These are phyloP conservation scores for Orthonevra nobilis DNA, from an alignment of 2,888 invertebrate species.

Conservation along the genomic window DNA sequence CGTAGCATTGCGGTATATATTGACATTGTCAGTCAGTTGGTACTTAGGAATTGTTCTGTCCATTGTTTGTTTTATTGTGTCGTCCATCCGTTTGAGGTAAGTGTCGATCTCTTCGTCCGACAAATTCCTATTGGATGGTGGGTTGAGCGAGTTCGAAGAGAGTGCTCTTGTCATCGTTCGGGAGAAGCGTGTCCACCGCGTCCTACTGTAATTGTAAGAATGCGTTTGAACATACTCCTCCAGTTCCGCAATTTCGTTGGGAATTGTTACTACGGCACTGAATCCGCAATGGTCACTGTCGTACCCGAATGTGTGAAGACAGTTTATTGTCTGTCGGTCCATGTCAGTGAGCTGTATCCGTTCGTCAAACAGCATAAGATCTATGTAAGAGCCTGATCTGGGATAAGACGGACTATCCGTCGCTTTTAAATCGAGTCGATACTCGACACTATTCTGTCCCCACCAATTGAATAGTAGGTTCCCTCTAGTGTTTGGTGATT, in stretches of 20 bases:
- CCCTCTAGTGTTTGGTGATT: neutral
- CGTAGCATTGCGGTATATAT: neutral
- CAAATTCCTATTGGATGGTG: too few relatives aligned
- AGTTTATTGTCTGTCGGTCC: neutral
- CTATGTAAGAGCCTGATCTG: conserved; percentile 7
- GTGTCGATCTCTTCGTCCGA: neutral
- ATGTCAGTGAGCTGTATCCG: neutral
- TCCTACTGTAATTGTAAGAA: conserved; percentile 3
- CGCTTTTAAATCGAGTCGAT: neutral
- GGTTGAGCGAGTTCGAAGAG: too few relatives aligned
- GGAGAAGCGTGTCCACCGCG: neutral
- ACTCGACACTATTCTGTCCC: neutral
- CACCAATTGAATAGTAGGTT: neutral
- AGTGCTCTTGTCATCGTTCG: neutral
- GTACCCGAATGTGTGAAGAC: neutral
- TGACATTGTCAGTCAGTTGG: neutral
- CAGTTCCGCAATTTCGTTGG: neutral
- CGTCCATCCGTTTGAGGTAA: neutral
- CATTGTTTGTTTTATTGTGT: conserved; percentile 6
- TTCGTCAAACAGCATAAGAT: neutral
- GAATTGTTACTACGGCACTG: neutral
- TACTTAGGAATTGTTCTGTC: neutral
- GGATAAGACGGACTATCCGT: conserved; percentile 15
- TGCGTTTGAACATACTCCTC: neutral
- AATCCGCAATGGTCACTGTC: too few relatives aligned